Evolutionary conservation across 2,113 vertebrate genomes (phyloP), one percentile per base, ranked within the genome.

Genomic region (Pseudorasbora parva): DNA sequence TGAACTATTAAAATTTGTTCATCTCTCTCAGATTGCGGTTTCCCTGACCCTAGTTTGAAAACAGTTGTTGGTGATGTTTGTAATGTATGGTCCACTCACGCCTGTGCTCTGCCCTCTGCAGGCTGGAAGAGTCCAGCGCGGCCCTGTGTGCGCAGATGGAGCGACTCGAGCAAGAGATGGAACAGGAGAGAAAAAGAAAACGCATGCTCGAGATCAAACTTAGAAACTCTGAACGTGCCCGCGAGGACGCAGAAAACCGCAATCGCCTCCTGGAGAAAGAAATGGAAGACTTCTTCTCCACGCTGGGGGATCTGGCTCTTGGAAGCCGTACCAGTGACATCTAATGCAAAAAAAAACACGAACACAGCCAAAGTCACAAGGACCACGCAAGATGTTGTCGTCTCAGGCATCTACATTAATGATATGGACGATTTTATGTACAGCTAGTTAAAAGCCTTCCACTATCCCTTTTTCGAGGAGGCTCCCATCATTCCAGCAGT

Each of bases 271-370:
- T 99, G 77, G 97, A 99, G 92, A 95, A 93, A 84, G 97, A 99
- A 86, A 99, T 99, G 97, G 97, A 99, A 89, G 95, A 96, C 59
- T 98, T 99, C 87, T 99, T 99, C 80, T 94, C 95, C 45, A 97
- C 97, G 0, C 90, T 99, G 72, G 97, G 97, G 15, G 96, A 94
- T 88, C 90, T 98, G 85, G 96, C 96, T 71, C 87, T 91, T 56
- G 94, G 93, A 60, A 86, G 89, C 37, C 94, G 82, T 89, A 95
- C 91, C 30, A 88, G 94, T 82, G 87, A 94, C 86, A 91, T 92
- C 49, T 90, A 91, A 74, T 9, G 17, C 57, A 54, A n/a, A 68
- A 49, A n/a, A n/a, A n/a, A n/a, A n/a, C n/a, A n/a, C n/a, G n/a
- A n/a, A n/a, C n/a, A 62, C 33, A 77, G 9, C 30, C 74, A 43